A percentile compares a stretch with the other conserved stretches of the same genome.
These are phyloP conservation scores for Dreissena rostriformis DNA, from an alignment of 1,140 invertebrate species.

Conservation along the genomic window DNA sequence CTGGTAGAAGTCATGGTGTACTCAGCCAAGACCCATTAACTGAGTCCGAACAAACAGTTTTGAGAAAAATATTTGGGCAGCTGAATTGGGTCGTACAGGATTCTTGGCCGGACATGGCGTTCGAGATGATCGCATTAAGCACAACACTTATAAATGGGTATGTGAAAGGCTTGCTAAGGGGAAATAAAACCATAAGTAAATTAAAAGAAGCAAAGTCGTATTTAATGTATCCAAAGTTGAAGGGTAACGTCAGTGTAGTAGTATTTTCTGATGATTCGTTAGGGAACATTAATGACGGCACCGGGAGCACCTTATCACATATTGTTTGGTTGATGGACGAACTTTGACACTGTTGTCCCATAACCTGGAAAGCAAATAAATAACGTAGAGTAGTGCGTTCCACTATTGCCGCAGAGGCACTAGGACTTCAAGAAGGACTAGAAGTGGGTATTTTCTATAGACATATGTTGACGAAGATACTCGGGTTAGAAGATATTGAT, in stretches of 20 bases:
- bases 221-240: conserved; percentile 2
- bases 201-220: conserved; percentile 29
- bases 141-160: conserved; percentile 28
- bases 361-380: conserved; percentile 15
- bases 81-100: conserved; percentile 56
- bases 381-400: conserved; percentile 18
- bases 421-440: conserved; percentile 14
- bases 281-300: conserved; percentile 37
- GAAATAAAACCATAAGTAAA: conserved; percentile 48
- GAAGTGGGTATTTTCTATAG: neutral
- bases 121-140: conserved; percentile 53
- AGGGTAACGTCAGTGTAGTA: neutral
- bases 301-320: conserved; percentile 30
- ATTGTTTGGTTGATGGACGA: conserved; percentile 19
- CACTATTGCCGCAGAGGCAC: conserved; percentile 22
- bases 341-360: conserved; percentile 30
- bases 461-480: neutral
- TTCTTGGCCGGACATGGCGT: conserved; percentile 54
- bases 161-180: conserved; percentile 30
- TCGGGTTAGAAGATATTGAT: neutral
- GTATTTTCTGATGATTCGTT: conserved; percentile 47
- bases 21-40: conserved; percentile 10
- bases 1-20: conserved; percentile 3
- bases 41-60: conserved; percentile 35
- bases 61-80: conserved; percentile 34